These are phyloP conservation scores for Melinopterus prodromus DNA, from an alignment of 2,888 invertebrate genomes.

Conservation along the genomic window DNA sequence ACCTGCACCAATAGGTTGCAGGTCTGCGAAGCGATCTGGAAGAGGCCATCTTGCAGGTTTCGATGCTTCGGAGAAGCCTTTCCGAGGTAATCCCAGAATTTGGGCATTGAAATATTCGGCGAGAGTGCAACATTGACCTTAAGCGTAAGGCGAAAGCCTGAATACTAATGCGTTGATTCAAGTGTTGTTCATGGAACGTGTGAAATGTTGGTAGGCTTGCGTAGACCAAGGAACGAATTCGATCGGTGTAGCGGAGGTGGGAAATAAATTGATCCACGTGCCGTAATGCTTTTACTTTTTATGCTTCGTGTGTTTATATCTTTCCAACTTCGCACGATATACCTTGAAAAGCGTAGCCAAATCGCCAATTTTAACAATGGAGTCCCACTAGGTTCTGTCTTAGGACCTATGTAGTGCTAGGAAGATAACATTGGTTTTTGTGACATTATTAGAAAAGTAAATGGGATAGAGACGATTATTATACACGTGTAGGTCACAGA, in stretches of 20 bases:
- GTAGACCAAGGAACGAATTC: neutral
- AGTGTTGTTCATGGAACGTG: neutral
- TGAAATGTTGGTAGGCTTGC: neutral
- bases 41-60: conserved; percentile 77
- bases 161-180: neutral
- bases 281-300: neutral
- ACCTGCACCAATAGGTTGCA: conserved; percentile 81
- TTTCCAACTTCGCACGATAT: too few relatives aligned
- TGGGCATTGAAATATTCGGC: conserved; percentile 61
- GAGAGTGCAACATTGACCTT: neutral
- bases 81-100: conserved; percentile 68
- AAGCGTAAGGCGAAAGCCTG: neutral
- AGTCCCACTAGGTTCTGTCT: too few relatives aligned
- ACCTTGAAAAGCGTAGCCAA: too few relatives aligned
- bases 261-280: neutral
- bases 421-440: too few relatives aligned
- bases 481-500: too few relatives aligned
- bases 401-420: too few relatives aligned
- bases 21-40: conserved; percentile 81
- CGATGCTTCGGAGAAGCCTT: conserved; percentile 64
- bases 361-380: too few relatives aligned
- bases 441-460: too few relatives aligned
- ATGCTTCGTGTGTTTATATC: too few relatives aligned
- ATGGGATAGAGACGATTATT: too few relatives aligned
- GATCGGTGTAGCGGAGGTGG: neutral